Evolutionary conservation across 2,888 invertebrate genomes (phyloP).

Genomic region (Heteropelma amictum): DNA sequence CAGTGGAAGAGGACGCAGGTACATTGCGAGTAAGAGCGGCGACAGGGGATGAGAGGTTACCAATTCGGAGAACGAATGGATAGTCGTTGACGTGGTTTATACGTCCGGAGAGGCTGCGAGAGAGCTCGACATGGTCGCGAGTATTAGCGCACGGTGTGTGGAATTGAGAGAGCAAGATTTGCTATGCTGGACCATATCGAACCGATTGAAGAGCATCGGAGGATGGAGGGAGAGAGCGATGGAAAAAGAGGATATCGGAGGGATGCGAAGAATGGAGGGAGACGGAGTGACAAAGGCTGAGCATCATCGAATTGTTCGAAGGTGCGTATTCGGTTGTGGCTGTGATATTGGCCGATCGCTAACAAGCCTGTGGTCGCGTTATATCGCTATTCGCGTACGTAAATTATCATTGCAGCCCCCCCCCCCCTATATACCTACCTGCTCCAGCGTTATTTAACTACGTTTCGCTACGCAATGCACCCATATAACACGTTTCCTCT

Average conservation of each 20-base stretch:
- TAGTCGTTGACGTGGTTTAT: too few species aligned
- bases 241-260: not conserved
- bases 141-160: too few species aligned
- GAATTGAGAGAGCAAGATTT: too few species aligned
- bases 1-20: too few species aligned
- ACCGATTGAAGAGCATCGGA: too few species aligned
- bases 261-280: not conserved
- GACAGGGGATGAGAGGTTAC: too few species aligned
- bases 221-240: too few species aligned
- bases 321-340: constrained; percentile 52
- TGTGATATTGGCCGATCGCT: constrained; percentile 51
- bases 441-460: constrained; percentile 35
- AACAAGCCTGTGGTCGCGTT: constrained; percentile 51
- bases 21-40: too few species aligned
- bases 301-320: constrained; percentile 45
- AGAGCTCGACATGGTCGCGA: too few species aligned
- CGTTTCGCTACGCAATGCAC: constrained; percentile 13
- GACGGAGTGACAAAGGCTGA: not conserved
- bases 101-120: too few species aligned
- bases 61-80: too few species aligned
- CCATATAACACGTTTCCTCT: not conserved
- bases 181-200: too few species aligned
- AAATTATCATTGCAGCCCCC: constrained; percentile 49
- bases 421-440: constrained; percentile 21
- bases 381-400: constrained; percentile 42